Evolutionary conservation across 2,797 vertebrate genomes (phyloP).

Genomic region (Anguilla anguilla): DNA sequence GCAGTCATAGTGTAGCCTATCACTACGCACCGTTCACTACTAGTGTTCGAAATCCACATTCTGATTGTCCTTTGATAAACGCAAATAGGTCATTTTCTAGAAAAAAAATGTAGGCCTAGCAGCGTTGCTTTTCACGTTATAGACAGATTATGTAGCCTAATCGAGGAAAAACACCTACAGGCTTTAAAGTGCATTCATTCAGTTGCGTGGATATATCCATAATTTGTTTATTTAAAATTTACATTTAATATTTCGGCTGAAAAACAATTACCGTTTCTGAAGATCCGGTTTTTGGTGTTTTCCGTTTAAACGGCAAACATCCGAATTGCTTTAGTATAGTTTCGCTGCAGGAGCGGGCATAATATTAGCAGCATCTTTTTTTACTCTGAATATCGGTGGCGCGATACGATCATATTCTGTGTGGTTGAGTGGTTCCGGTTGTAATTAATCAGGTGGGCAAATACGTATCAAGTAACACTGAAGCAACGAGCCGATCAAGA

Average conservation of each 20-base stretch:
- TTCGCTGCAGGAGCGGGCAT: neutral
- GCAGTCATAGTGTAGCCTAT: neutral
- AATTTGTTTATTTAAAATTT: neutral
- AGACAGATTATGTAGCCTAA: neutral
- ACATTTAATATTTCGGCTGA: neutral
- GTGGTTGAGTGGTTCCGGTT: neutral
- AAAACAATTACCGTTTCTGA: neutral
- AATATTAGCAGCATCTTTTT: neutral
- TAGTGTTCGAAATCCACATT: neutral
- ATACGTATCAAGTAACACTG: neutral
- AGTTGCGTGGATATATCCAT: neutral
- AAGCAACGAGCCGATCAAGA: neutral
- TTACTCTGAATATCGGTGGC: neutral
- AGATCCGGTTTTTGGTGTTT: neutral
- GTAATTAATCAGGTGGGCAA: neutral
- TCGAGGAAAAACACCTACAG: neutral
- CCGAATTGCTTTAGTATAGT: neutral
- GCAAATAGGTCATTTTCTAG: neutral
- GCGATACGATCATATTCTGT: neutral
- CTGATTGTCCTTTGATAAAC: neutral
- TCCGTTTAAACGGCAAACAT: neutral
- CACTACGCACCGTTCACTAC: neutral
- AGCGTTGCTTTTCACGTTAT: neutral
- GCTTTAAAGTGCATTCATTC: neutral
- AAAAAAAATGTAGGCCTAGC: neutral